Percentiles rank a stretch among this genome's conserved stretches.
phyloP scores from a whole-genome alignment of 2,888 invertebrate species.

The Oligia strigilis region DNA sequence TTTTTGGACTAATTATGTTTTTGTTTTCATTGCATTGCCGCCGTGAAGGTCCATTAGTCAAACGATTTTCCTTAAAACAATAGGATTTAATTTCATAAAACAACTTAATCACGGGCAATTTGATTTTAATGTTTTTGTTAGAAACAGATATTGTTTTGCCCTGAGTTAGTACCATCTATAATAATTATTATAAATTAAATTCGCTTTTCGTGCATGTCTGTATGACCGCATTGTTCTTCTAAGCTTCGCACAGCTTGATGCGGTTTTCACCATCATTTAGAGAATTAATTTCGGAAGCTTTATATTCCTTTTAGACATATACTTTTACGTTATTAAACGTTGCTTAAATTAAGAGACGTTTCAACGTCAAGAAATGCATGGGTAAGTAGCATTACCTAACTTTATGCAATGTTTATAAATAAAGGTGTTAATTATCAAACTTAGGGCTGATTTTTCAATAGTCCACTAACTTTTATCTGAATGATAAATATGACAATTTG shows the following conservation, averaged over 20 bases:
- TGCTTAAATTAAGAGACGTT: too few relatives aligned
- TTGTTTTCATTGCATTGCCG: slow-evolving; percentile 23
- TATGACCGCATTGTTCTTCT: background rate
- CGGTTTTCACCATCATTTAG: background rate
- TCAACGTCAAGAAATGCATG: too few relatives aligned
- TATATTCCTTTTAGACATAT: background rate
- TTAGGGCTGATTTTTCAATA: too few relatives aligned
- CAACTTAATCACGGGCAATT: background rate
- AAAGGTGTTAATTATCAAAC: too few relatives aligned
- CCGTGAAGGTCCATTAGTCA: slow-evolving; percentile 2
- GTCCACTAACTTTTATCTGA: too few relatives aligned
- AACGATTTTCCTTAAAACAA: background rate
- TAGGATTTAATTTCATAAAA: slow-evolving; percentile 18
- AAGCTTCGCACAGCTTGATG: background rate
- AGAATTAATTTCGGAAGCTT: background rate
- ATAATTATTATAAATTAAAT: slow-evolving; percentile 1
- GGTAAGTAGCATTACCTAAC: too few relatives aligned
- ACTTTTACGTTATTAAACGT: too few relatives aligned
- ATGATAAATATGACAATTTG: too few relatives aligned
- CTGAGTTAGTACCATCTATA: background rate
- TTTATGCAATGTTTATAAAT: too few relatives aligned
- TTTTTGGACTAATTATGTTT: slow-evolving; percentile 25
- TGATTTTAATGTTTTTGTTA: background rate
- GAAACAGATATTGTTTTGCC: background rate
- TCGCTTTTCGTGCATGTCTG: background rate